Evolutionary conservation across 2,113 vertebrate genomes (phyloP), one percentile per base, ranked within the genome.

Genomic region (Naja naja): DNA sequence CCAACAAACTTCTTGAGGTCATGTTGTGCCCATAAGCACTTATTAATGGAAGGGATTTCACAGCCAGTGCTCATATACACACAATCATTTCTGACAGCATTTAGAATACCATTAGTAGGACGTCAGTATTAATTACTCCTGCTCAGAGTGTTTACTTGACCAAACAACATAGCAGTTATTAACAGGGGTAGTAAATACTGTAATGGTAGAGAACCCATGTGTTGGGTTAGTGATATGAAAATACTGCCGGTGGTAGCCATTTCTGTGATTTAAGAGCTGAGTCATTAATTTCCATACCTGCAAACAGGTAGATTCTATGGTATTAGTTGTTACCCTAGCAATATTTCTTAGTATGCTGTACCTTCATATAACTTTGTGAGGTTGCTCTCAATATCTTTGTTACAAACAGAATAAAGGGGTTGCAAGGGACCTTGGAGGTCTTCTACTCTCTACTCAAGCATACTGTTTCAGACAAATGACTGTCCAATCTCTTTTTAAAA

Each of bases 31-130:
- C 81, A 90, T 93, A 93, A 93, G 85, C 92, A 90, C 14, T 93
- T n/a, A 64, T 93, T 93, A 93, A 87, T 64, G 56, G 92, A 58
- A 64, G 92, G 81, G 81, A 64, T 93, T 93, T 93, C 92, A 90
- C 92, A 93, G 81, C 47, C 89, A 64, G 88, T 55, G 52, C 88
- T 93, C 92, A 53, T 39, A 64, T 53, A 90, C 69, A 86, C 55
- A 87, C 55, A 93, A 89, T 93, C 69, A 93, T 90, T 93, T 93
- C n/a, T 87, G 89, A 90, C 45, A 90, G 74, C n/a, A 53, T 93
- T 87, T 87, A 90, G 30, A 87, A 34, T 43, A 60, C 89, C n/a
- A 60, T 90, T 93, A 89, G 88, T 60, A 93, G 56, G 69, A 88
- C 69, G 22, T 60, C 81, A 87, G 89, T 64, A 90, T 90, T 93